A percentile compares a stretch with the other conserved stretches of the same genome.
Evolutionary conservation across 2,888 invertebrate species (phyloP).

Genomic region (Tinea pellionella): DNA sequence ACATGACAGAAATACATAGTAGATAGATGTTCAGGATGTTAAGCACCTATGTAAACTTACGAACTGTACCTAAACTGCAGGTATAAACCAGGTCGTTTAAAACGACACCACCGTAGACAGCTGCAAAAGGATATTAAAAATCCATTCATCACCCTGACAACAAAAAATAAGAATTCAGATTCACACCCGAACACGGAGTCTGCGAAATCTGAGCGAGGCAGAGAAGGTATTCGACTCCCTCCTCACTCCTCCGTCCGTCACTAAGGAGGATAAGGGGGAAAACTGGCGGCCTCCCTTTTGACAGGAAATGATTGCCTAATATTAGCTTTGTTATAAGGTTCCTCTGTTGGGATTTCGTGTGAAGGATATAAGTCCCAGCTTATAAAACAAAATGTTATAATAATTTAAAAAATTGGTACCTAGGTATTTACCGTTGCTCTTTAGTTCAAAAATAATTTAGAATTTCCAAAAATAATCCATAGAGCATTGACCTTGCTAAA

Average conservation of each 20-base stretch:
- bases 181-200: slow-evolving; percentile 57
- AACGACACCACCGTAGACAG: slow-evolving; percentile 29
- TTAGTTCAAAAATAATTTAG: neutral
- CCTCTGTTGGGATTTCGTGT: slow-evolving; percentile 49
- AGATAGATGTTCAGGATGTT: too few species aligned
- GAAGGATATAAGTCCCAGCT: slow-evolving; percentile 8
- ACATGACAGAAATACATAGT: too few species aligned
- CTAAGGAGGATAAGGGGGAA: slow-evolving; percentile 27
- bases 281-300: slow-evolving; percentile 48
- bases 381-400: neutral
- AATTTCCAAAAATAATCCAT: neutral
- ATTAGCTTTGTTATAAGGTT: slow-evolving; percentile 67
- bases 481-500: neutral
- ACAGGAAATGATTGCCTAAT: slow-evolving; percentile 70
- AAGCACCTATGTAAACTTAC: too few species aligned
- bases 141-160: slow-evolving; percentile 54
- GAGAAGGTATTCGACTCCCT: slow-evolving; percentile 47
- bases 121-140: slow-evolving; percentile 62
- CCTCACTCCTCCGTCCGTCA: slow-evolving; percentile 28
- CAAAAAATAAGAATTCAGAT: slow-evolving; percentile 62
- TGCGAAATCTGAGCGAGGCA: slow-evolving; percentile 49
- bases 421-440: neutral
- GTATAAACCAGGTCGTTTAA: neutral
- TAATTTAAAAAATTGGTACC: neutral
- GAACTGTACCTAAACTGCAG: too few species aligned